These are phyloP conservation scores for Oxyscelio sp. DNA, from an alignment of 2,888 invertebrate species.

Conservation along the genomic window DNA sequence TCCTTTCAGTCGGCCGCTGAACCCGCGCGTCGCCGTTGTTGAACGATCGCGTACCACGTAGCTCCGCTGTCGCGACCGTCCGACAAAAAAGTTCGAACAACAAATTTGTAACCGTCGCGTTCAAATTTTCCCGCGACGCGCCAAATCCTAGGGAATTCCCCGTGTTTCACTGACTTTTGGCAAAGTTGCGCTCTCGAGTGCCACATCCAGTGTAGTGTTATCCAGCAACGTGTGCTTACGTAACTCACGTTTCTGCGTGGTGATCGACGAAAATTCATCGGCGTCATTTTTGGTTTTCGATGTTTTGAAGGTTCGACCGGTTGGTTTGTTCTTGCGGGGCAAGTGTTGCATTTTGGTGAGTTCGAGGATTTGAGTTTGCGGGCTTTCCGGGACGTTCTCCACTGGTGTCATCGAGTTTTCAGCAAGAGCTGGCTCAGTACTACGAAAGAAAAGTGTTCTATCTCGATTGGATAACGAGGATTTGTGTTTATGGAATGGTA, in stretches of 20 bases:
- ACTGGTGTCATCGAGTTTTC: not conserved
- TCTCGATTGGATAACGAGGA: slow-evolving; percentile 8
- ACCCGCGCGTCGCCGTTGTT: slow-evolving; percentile 86
- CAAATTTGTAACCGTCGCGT: no score
- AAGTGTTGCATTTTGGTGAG: not conserved
- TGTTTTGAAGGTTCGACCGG: not conserved
- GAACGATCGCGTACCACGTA: slow-evolving; percentile 82
- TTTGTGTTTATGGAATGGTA: slow-evolving; percentile 44
- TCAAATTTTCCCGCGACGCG: slow-evolving; percentile 8
- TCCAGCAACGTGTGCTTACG: slow-evolving; percentile 72
- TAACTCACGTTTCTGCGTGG: slow-evolving; percentile 71
- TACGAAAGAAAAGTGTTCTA: not conserved
- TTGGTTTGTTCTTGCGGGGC: not conserved
- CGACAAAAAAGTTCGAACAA: slow-evolving; percentile 55
- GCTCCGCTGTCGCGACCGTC: slow-evolving; percentile 29
- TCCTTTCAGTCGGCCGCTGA: slow-evolving; percentile 89
- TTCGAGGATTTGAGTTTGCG: not conserved
- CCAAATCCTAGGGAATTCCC: not conserved
- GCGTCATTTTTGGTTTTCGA: not conserved
- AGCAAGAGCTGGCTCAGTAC: not conserved
- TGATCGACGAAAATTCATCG: slow-evolving; percentile 37
- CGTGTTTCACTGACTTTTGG: slow-evolving; percentile 35
- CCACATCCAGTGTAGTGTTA: slow-evolving; percentile 68
- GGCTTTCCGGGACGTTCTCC: not conserved
- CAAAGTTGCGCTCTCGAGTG: slow-evolving; percentile 50